Conservation (phyloP, 2,888 invertebrate species). For the Drosophila villosipedis region DNA sequence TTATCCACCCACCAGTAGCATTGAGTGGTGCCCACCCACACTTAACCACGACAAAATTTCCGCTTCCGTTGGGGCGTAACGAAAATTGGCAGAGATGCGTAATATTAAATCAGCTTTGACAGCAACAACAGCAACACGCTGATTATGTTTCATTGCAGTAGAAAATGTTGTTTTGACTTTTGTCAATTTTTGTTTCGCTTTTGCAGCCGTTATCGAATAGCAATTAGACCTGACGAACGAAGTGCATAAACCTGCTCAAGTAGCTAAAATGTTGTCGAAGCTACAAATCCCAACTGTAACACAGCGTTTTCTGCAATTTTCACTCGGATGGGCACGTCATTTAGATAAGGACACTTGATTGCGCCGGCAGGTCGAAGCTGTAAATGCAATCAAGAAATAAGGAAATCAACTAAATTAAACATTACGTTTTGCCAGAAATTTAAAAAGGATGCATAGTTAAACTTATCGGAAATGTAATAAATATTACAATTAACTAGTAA, state of each 20-base stretch:
- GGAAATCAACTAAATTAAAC: conserved; percentile 3
- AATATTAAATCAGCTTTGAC: conserved; percentile 55
- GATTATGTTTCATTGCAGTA: conserved; percentile 44
- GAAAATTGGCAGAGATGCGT: conserved; percentile 36
- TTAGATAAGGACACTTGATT: conserved; percentile 20
- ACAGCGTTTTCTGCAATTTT: conserved; percentile 17
- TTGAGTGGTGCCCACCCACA: conserved; percentile 24
- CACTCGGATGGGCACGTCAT: conserved; percentile 15
- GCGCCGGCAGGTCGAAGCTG: conserved; percentile 16
- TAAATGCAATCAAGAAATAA: conserved; percentile 21
- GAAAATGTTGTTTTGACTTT: conserved; percentile 28
- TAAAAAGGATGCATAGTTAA: not conserved
- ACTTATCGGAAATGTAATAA: not conserved
- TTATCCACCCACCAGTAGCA: conserved; percentile 9
- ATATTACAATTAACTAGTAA: not conserved
- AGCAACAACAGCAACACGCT: conserved; percentile 33
- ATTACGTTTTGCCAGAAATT: not conserved
- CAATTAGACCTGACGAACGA: conserved; percentile 61
- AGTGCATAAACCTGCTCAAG: conserved; percentile 73
- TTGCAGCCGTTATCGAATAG: conserved; percentile 51
- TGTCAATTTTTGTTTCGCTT: conserved; percentile 11
- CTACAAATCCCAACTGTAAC: conserved; percentile 7
- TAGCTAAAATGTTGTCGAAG: conserved; percentile 33
- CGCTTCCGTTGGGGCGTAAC: conserved; percentile 51
- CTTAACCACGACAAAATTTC: conserved; percentile 54